Evolutionary conservation across 1,140 invertebrate species (phyloP), one percentile per base, ranked within the genome.

Genomic region (Luehdorfia chinensis): DNA sequence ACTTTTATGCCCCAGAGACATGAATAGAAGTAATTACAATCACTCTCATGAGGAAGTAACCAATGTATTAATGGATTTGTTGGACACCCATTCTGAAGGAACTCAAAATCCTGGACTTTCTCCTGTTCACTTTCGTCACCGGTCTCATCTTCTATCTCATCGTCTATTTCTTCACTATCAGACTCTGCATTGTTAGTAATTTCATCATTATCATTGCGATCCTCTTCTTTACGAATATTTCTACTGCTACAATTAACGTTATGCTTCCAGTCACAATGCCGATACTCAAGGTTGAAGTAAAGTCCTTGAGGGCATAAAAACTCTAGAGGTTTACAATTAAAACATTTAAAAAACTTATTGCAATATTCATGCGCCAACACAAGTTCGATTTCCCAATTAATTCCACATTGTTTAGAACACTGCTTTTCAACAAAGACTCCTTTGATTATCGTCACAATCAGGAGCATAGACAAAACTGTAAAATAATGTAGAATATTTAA

Each of bases 291-390:
- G 57, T 91, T 90, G 70, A 91, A 92, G 34, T 88, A 84, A 0
- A 91, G 66, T 1, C 78, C 85, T 4, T 51, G 33, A 1, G 88
- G 87, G 53, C 91, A 92, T 4, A 44, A 2, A 56, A 84, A 78
- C 4, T 81, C 59, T 9, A 88, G 68, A 1, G 88, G 75, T 9
- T 59, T 49, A 0, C 87, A 87, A 2, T 66, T 73, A 0, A 84
- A 68, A 53, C 91, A 92, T 11, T 87, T 79, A 59, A 89, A 92
- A 59, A 89, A 93, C 28, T 75, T 87, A 1, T 71, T 61, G 55
- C 91, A 92, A 50, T 90, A 84, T 1, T 86, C 77, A 54, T 91
- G 84, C 0, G 75, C 55, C 18, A 90, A 59, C 1, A 78, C 43
- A 19, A 57, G 19, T 28, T 79, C 74, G 9, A 73, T 66, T n/a